Evolutionary conservation across 1,140 invertebrate genomes (phyloP).

Genomic region (Campoletis sonorensis): DNA sequence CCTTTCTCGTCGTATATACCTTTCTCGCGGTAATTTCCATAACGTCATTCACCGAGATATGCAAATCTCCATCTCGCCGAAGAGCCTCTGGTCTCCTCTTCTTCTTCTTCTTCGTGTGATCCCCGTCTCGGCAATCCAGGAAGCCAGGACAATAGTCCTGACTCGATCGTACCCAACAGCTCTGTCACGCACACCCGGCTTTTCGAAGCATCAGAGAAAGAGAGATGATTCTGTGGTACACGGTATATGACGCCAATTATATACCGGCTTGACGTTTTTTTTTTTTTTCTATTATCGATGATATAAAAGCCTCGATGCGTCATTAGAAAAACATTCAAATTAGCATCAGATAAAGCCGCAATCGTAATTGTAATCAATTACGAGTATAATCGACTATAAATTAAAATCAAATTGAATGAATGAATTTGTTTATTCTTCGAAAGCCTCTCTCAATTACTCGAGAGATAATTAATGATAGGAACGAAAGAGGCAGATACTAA

Average conservation of each 20-base stretch:
- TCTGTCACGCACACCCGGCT: constrained; percentile 10
- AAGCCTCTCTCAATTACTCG: too few relatives aligned
- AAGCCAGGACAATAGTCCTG: constrained; percentile 23
- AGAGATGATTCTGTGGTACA: constrained; percentile 9
- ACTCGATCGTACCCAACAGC: constrained; percentile 17
- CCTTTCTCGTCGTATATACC: constrained; percentile 35
- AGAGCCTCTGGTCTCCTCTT: constrained; percentile 21
- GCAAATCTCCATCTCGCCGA: constrained; percentile 31
- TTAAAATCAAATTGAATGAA: too few relatives aligned
- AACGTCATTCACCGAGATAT: constrained; percentile 52
- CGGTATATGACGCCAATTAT: constrained; percentile 26
- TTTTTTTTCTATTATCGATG: neutral
- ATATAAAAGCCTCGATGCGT: constrained; percentile 8
- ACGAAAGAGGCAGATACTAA: too few relatives aligned
- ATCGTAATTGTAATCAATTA: too few relatives aligned
- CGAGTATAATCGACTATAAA: too few relatives aligned
- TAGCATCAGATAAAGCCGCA: too few relatives aligned
- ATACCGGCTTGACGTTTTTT: neutral
- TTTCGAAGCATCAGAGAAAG: neutral
- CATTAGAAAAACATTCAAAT: neutral
- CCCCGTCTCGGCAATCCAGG: neutral
- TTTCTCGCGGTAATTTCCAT: constrained; percentile 60
- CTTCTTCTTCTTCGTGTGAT: constrained; percentile 6
- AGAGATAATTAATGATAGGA: too few relatives aligned
- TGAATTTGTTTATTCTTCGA: too few relatives aligned